phyloP scores from a whole-genome alignment of 2,113 vertebrate species.

The Corythaeola cristata region DNA sequence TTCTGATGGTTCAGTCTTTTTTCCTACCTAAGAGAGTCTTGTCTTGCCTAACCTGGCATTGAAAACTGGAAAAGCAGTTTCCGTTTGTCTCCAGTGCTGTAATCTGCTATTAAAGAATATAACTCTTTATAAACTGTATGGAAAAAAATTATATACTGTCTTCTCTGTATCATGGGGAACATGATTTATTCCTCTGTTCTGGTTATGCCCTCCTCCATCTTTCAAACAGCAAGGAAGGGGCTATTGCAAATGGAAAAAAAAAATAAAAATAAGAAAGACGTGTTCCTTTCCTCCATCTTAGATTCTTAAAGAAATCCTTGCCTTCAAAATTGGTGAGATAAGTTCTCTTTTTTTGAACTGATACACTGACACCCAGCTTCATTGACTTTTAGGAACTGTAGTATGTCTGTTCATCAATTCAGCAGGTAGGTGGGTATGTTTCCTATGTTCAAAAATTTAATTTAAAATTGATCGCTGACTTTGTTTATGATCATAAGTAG shows the following conservation, averaged over 20 bases:
- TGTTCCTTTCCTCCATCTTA: background rate
- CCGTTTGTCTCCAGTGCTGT: background rate
- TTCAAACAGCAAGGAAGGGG: background rate
- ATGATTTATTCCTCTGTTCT: accelerated
- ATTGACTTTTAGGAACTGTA: background rate
- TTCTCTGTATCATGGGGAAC: background rate
- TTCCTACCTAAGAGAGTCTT: background rate
- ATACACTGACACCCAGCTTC: background rate
- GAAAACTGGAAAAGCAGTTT: background rate
- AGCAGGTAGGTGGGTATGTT: background rate
- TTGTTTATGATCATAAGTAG: background rate
- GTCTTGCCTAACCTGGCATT: background rate
- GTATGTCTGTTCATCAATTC: background rate
- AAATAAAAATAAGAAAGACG: background rate
- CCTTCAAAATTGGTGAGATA: background rate
- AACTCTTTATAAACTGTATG: background rate
- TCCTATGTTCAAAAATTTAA: background rate
- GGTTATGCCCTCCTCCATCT: background rate
- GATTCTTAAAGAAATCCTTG: background rate
- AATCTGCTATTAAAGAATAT: background rate
- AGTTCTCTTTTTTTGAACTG: background rate
- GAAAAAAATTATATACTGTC: background rate
- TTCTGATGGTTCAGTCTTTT: background rate
- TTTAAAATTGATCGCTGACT: background rate
- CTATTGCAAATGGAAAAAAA: background rate